Evolutionary conservation across 2,113 vertebrate genomes (phyloP).

Genomic region (Leuciscus idus): DNA sequence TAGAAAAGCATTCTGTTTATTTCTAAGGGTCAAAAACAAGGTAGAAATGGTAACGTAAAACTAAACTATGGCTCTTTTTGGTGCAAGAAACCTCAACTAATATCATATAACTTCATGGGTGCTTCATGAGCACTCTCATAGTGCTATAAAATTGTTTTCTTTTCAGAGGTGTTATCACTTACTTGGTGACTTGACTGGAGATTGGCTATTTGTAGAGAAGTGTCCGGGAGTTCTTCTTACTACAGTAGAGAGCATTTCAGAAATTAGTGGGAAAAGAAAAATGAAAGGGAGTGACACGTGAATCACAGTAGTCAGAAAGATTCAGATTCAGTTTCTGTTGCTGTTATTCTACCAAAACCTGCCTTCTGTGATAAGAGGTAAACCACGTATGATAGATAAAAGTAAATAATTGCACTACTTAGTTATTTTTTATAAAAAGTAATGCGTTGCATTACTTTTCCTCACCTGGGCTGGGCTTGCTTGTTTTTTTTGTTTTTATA

Average conservation of each 20-base stretch:
- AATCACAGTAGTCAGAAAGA: background rate
- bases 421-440: too few species aligned
- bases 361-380: background rate
- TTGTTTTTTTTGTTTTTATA: too few species aligned
- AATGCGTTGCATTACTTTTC: too few species aligned
- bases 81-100: background rate
- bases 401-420: too few species aligned
- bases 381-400: background rate
- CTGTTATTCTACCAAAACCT: background rate
- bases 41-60: background rate
- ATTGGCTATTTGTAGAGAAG: constrained; percentile 85
- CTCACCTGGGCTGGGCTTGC: too few species aligned
- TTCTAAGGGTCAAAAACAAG: constrained; percentile 3
- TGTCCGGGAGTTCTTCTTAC: constrained; percentile 83
- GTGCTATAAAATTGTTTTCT: background rate
- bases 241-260: constrained; percentile 54
- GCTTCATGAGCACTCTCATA: background rate
- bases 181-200: constrained; percentile 93
- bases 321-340: background rate
- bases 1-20: background rate
- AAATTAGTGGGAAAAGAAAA: background rate
- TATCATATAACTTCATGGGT: background rate
- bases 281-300: background rate
- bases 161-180: constrained; percentile 63
- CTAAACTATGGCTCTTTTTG: background rate